These are phyloP conservation scores for Trachelipus rathkii DNA, from an alignment of 1,140 invertebrate species.

Conservation along the genomic window DNA sequence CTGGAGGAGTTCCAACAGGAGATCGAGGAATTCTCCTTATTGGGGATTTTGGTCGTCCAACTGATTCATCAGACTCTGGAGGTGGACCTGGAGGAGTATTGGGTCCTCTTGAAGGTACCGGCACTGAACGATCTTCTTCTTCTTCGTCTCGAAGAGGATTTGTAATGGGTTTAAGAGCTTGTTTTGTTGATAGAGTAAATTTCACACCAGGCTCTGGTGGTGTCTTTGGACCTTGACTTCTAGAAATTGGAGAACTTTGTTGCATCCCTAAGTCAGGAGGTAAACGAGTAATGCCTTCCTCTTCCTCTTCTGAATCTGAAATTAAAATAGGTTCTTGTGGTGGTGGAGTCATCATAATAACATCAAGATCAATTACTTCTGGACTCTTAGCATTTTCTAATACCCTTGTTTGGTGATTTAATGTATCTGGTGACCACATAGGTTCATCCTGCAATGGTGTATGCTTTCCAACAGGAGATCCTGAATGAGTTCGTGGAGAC, in stretches of 20 bases:
- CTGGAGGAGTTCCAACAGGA: slow-evolving; percentile 41
- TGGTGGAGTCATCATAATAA: slow-evolving; percentile 59
- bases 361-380: slow-evolving; percentile 76
- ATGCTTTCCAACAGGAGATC: slow-evolving; percentile 40
- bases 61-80: slow-evolving; percentile 36
- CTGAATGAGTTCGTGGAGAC: slow-evolving; percentile 33
- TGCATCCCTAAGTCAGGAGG: slow-evolving; percentile 43
- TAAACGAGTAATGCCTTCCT: slow-evolving; percentile 51
- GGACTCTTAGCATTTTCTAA: slow-evolving; percentile 56
- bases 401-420: slow-evolving; percentile 25
- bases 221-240: slow-evolving; percentile 61
- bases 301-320: slow-evolving; percentile 65
- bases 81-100: slow-evolving; percentile 43
- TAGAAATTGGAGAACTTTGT: slow-evolving; percentile 35
- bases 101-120: slow-evolving; percentile 38
- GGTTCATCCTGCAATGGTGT: slow-evolving; percentile 42
- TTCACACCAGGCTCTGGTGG: slow-evolving; percentile 67
- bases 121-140: slow-evolving; percentile 40
- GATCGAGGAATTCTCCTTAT: slow-evolving; percentile 38
- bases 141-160: slow-evolving; percentile 62
- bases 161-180: slow-evolving; percentile 56
- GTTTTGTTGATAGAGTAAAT: slow-evolving; percentile 61
- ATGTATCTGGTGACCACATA: slow-evolving; percentile 38
- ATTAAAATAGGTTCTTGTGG: slow-evolving; percentile 74
- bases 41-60: slow-evolving; percentile 36